These are phyloP conservation scores for Squalus acanthias DNA, from an alignment of 2,797 vertebrate genomes.

Conservation along the genomic window DNA sequence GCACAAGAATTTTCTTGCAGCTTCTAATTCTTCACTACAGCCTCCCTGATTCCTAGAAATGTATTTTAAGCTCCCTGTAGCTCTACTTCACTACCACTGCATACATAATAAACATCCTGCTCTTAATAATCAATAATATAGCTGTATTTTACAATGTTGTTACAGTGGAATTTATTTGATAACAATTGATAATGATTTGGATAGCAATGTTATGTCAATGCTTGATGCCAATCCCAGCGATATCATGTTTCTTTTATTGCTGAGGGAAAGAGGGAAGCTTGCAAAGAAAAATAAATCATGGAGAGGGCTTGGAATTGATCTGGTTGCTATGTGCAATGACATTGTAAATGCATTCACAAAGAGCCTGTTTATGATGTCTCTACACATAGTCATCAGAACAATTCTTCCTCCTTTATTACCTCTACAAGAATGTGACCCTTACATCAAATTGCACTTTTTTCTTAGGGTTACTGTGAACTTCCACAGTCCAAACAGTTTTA, in stretches of 20 bases:
- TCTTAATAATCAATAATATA: background rate
- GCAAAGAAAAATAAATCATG: too few relatives aligned
- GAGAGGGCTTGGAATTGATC: too few relatives aligned
- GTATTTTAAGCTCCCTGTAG: background rate
- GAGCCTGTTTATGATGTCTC: background rate
- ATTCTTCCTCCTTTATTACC: background rate
- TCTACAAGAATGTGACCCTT: background rate
- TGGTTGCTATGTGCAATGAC: too few relatives aligned
- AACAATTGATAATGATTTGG: too few relatives aligned
- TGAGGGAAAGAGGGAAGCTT: too few relatives aligned
- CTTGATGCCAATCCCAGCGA: too few relatives aligned
- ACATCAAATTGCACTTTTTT: background rate
- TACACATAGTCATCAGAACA: background rate
- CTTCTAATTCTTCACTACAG: background rate
- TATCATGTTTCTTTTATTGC: too few relatives aligned
- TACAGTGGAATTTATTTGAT: too few relatives aligned
- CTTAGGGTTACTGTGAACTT: background rate
- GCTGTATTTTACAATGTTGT: background rate
- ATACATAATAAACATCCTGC: background rate
- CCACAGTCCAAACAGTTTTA: background rate
- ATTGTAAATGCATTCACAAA: too few relatives aligned
- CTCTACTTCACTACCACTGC: background rate
- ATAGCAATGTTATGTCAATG: too few relatives aligned
- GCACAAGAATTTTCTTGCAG: background rate
- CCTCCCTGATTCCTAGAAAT: background rate